A percentile compares a stretch with the other conserved stretches of the same genome.
phyloP scores from a whole-genome alignment of 2,888 invertebrate genomes.

The Sinopyrophorus schimmeli region DNA sequence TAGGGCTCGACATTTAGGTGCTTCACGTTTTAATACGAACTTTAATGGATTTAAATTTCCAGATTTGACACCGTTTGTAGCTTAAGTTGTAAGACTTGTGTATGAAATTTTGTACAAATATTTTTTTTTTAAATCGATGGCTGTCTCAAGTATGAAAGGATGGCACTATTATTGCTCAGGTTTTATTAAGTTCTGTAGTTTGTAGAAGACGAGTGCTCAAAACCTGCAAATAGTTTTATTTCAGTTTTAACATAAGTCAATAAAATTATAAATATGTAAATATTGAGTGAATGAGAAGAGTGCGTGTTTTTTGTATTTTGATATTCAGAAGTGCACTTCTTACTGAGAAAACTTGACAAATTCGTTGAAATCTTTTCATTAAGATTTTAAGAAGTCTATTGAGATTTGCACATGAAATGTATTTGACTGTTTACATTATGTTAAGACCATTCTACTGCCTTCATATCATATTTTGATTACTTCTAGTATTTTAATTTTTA shows the following conservation, averaged over 20 bases:
- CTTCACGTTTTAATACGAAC: constrained; percentile 55
- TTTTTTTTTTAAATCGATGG: constrained; percentile 13
- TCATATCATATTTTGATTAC: too few species aligned
- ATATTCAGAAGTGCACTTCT: too few species aligned
- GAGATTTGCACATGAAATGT: too few species aligned
- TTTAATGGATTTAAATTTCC: constrained; percentile 74
- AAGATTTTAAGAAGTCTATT: too few species aligned
- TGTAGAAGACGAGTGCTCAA: constrained; percentile 20
- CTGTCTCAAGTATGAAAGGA: neutral
- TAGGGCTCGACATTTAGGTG: constrained; percentile 39
- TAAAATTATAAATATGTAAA: constrained; percentile 4
- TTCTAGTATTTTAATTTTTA: too few species aligned
- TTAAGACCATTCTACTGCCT: too few species aligned
- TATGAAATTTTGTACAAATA: constrained; percentile 17
- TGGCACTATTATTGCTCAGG: constrained; percentile 25
- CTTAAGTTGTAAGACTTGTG: constrained; percentile 4
- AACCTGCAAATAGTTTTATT: neutral
- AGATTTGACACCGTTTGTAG: constrained; percentile 68
- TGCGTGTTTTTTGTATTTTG: too few species aligned
- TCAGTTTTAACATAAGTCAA: neutral
- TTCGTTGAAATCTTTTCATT: too few species aligned
- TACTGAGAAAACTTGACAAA: too few species aligned
- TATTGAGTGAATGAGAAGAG: neutral
- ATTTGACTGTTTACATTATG: neutral
- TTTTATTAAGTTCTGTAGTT: constrained; percentile 17